Evolutionary conservation across 2,888 invertebrate genomes (phyloP), one percentile per base, ranked within the genome.

Genomic region (Plutella xylostella): DNA sequence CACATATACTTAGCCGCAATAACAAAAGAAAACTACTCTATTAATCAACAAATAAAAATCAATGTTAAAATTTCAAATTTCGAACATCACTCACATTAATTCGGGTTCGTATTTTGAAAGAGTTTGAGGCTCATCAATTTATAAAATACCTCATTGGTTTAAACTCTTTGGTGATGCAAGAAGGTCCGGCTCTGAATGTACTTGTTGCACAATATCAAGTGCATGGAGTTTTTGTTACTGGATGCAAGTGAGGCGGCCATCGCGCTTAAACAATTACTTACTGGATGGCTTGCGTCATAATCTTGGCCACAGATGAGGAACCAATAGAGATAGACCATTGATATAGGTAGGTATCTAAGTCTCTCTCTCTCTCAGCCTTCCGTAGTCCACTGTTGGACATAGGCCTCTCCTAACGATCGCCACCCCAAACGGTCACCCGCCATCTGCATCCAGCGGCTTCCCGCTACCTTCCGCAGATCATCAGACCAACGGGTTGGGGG

Each of bases 81-180:
- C 51, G 55, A 67, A 58, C 70, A 75, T 75, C 74, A 70, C 69
- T 75, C 74, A 75, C 67, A 72, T 69, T 73, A 72, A 72, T 71
- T 68, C 61, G 62, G 55, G 52, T 54, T 48, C 37, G 62, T 63
- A 61, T 56, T 55, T 63, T 58, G 61, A 62, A 52, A 53, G 53
- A 49, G 30, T 31, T 50, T 51, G 51, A 51, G 51, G 58, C 54
- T 63, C 72, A 70, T 72, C 72, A 72, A 74, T 72, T 74, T 65
- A 64, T 63, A 71, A 42, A 73, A 69, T 63, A 61, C 61, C 63
- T 71, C 71, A 74, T 73, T 73, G 72, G 65, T 61, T 65, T 65
- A 68, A 61, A 69, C 58, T 65, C 60, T 47, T 48, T 64, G 65
- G 55, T 59, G 61, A 51, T 61, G 65, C 48, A 39, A 42, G 17